These are phyloP conservation scores for Pseudolycoriella hygida DNA, from an alignment of 2,888 invertebrate species.

Conservation along the genomic window DNA sequence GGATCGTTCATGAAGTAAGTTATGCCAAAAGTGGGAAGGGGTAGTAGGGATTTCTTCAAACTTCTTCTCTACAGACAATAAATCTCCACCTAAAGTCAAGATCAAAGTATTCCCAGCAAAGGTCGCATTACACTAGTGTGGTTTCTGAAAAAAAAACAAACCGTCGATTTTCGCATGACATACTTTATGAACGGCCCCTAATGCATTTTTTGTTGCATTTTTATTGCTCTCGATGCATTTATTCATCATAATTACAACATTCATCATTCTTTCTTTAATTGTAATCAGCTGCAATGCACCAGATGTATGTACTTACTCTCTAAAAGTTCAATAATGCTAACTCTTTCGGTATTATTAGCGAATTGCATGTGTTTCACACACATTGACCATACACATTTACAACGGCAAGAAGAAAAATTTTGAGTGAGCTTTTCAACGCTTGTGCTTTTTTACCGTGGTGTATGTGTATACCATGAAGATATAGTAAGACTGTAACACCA, in stretches of 20 bases:
- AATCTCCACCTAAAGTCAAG: no score
- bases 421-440: no score
- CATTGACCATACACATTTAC: not conserved
- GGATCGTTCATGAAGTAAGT: no score
- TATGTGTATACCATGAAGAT: not conserved
- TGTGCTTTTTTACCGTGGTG: not conserved
- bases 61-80: no score
- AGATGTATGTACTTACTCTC: not conserved
- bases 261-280: not conserved
- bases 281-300: not conserved
- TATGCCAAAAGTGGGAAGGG: no score
- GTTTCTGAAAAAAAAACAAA: not conserved
- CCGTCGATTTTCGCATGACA: no score
- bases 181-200: no score
- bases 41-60: no score
- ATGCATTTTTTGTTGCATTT: slow-evolving; percentile 2
- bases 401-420: no score
- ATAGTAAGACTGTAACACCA: no score
- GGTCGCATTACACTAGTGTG: no score
- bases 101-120: no score
- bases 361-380: not conserved
- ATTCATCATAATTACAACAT: slow-evolving; percentile 1
- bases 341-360: slow-evolving; percentile 2
- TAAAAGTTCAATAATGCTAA: not conserved
- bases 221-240: slow-evolving; percentile 3